phyloP scores from a whole-genome alignment of 2,888 invertebrate species.

The Boloria euphrosyne region DNA sequence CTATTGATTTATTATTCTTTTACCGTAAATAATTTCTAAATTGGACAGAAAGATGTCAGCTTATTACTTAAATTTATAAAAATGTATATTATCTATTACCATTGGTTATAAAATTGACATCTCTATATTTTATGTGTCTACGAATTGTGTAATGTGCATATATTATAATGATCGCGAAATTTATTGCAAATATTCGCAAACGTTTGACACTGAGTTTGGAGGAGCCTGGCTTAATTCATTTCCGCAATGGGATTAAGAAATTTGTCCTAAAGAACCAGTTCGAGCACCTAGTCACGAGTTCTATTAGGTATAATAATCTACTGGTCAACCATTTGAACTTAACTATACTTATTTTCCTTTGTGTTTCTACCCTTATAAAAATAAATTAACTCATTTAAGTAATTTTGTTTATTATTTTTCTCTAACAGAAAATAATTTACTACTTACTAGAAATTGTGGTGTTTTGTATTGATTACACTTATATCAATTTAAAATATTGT shows the following conservation, averaged over 20 bases:
- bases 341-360: background rate
- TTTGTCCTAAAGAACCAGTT: constrained; percentile 46
- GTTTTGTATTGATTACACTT: too few species aligned
- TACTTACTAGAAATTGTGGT: too few species aligned
- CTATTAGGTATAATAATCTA: background rate
- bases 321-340: background rate
- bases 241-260: constrained; percentile 48
- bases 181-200: constrained; percentile 18
- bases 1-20: too few species aligned
- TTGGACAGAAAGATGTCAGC: too few species aligned
- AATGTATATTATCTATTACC: background rate
- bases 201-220: constrained; percentile 36
- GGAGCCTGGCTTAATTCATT: constrained; percentile 34
- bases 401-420: too few species aligned
- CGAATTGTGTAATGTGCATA: constrained; percentile 10
- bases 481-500: too few species aligned
- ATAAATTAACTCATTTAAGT: too few species aligned
- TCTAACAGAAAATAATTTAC: too few species aligned
- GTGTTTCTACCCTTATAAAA: background rate
- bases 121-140: background rate
- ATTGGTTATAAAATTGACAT: constrained; percentile 1
- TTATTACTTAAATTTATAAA: background rate
- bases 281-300: constrained; percentile 40
- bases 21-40: too few species aligned
- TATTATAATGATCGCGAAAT: constrained; percentile 11